Evolutionary conservation across 2,888 invertebrate species (phyloP).

Genomic region (Tridacna gigas): DNA sequence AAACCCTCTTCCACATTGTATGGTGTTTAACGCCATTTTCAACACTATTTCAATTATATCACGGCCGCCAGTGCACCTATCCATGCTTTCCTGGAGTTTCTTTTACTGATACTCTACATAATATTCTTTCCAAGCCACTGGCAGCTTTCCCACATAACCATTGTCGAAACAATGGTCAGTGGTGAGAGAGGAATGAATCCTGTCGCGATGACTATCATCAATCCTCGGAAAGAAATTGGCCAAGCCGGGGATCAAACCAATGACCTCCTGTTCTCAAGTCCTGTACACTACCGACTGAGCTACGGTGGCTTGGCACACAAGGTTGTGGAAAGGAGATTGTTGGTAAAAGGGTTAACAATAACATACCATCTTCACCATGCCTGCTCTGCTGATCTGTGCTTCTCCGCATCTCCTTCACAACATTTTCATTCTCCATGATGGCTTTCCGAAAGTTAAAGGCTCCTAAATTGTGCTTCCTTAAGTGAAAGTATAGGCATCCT

Average conservation of each 20-base stretch:
- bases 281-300: too few relatives aligned
- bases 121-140: neutral
- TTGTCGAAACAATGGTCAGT: too few relatives aligned
- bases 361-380: conserved; percentile 51
- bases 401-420: conserved; percentile 75
- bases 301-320: too few relatives aligned
- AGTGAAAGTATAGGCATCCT: conserved; percentile 92
- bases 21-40: neutral
- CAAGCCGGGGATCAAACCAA: too few relatives aligned
- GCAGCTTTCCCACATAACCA: too few relatives aligned
- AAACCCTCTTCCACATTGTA: too few relatives aligned
- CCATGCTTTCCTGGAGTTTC: neutral
- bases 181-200: too few relatives aligned
- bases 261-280: too few relatives aligned
- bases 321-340: neutral
- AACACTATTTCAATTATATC: too few relatives aligned
- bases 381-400: conserved; percentile 69
- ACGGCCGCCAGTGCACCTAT: neutral
- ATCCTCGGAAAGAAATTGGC: too few relatives aligned
- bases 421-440: conserved; percentile 89
- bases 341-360: neutral
- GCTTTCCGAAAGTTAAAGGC: conserved; percentile 92
- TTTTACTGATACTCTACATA: neutral
- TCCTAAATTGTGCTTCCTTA: conserved; percentile 92
- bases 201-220: too few relatives aligned